These are phyloP conservation scores for Nesidiocoris tenuis DNA, from an alignment of 2,888 invertebrate species.

Conservation along the genomic window DNA sequence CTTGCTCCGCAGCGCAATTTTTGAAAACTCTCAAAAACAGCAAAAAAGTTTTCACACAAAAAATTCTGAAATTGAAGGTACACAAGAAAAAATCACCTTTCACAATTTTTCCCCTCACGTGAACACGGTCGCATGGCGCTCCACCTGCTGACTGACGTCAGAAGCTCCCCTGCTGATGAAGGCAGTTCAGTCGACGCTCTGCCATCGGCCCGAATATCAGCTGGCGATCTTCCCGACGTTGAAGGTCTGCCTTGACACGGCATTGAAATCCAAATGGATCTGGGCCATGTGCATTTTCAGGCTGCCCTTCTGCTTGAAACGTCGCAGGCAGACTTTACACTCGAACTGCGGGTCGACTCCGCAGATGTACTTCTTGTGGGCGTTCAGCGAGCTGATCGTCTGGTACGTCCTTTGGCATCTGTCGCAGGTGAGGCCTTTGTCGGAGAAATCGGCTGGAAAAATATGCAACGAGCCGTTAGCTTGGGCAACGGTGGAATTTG, in stretches of 20 bases:
- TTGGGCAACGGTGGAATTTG: no score
- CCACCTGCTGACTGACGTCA: no score
- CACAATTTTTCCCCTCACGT: no score
- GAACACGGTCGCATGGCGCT: no score
- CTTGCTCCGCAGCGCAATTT: no score
- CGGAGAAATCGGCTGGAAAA: no score
- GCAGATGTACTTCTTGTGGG: constrained; percentile 37
- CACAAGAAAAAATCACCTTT: no score
- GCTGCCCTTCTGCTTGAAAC: constrained; percentile 37
- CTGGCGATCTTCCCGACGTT: not conserved
- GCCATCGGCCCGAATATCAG: not conserved
- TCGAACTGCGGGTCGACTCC: constrained; percentile 41
- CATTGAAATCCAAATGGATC: constrained; percentile 27
- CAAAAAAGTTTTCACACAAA: no score
- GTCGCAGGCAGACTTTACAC: constrained; percentile 21
- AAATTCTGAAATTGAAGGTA: no score
- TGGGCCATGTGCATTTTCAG: constrained; percentile 41
- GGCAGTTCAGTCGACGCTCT: not conserved
- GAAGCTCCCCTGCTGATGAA: no score
- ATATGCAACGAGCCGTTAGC: no score
- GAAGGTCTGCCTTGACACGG: not conserved
- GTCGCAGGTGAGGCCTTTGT: constrained; percentile 29
- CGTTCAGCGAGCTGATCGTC: constrained; percentile 35
- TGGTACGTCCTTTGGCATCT: constrained; percentile 20
- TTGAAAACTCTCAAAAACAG: no score